Evolutionary conservation across 1,140 invertebrate species (phyloP), one percentile per base, ranked within the genome.

Genomic region (Bombus superbus): DNA sequence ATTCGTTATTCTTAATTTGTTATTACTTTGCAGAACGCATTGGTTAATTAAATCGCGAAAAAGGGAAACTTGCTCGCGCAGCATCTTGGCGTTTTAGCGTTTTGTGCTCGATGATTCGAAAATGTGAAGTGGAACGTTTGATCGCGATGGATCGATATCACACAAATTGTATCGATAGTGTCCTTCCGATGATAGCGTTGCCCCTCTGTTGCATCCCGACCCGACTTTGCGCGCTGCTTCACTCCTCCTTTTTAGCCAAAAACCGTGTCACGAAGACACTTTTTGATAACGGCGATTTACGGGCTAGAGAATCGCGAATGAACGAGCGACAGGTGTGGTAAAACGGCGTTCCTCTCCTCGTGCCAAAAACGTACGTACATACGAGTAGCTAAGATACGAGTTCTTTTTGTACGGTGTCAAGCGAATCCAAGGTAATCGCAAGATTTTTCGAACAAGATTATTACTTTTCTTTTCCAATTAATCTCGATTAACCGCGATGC

Each of bases 281-380:
- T 85, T 83, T 84, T 85, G 81, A 89, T 87, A 87, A 59, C 66
- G 57, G 75, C 72, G 72, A 83, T 84, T 59, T 40, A 82, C 69
- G 40, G 57, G 32, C 64, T 72, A 72, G 71, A 76, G 68, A 86
- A 82, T 86, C 76, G 75, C 69, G 75, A 64, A 80, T 35, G 74
- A 86, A 75, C 84, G 73, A 77, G 64, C 32, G 88, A 78, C 69
- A 89, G 72, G 42, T 62, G 62, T 82, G 74, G 85, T 82, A 80
- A 83, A 86, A 91, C 86, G 79, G 90, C 89, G 90, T 91, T 91
- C 90, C 90, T 91, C 89, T 91, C 84, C 87, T 91, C 90, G 90
- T 91, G 90, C 90, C 90, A 91, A 85, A 90, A 88, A 85, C 40
- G 59, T 78, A 78, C 80, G 77, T 77, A 77, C 75, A 62, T 77